Evolutionary conservation across 2,113 vertebrate species (phyloP).

Genomic region (Balaeniceps rex): DNA sequence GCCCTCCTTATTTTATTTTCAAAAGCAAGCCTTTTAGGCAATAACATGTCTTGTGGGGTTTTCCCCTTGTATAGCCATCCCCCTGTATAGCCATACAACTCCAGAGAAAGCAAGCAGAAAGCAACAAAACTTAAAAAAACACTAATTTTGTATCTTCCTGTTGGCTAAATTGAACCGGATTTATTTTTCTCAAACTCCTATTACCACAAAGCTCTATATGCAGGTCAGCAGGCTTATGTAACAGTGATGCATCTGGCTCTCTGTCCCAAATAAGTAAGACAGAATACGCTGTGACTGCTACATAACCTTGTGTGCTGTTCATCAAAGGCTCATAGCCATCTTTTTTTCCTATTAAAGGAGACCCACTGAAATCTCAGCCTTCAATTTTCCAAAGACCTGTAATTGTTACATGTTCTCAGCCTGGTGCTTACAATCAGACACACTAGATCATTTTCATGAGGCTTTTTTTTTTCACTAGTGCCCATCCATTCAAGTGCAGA

Average conservation of each 20-base stretch:
- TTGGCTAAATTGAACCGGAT: neutral
- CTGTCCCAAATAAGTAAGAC: conserved; percentile 5
- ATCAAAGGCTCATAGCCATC: neutral
- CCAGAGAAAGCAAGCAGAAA: neutral
- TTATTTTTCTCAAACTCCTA: neutral
- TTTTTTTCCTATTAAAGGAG: neutral
- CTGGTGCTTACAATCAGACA: neutral
- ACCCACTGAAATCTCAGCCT: neutral
- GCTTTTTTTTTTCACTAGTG: neutral
- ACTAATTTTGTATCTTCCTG: neutral
- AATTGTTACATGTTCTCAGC: neutral
- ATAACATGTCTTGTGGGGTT: neutral
- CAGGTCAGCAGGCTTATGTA: conserved; percentile 61
- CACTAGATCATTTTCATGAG: neutral
- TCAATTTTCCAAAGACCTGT: neutral
- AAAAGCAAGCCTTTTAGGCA: neutral
- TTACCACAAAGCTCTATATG: neutral
- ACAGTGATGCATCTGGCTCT: conserved; percentile 31
- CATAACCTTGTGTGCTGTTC: neutral
- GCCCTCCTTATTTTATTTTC: neutral
- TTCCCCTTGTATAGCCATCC: neutral
- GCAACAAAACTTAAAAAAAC: neutral
- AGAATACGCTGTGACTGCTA: conserved; percentile 22
- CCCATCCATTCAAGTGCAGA: neutral
- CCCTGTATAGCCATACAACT: neutral